Percentiles rank a stretch among this genome's conserved stretches.
phyloP scores from a whole-genome alignment of 2,888 invertebrate species.

The Xestia xanthographa region DNA sequence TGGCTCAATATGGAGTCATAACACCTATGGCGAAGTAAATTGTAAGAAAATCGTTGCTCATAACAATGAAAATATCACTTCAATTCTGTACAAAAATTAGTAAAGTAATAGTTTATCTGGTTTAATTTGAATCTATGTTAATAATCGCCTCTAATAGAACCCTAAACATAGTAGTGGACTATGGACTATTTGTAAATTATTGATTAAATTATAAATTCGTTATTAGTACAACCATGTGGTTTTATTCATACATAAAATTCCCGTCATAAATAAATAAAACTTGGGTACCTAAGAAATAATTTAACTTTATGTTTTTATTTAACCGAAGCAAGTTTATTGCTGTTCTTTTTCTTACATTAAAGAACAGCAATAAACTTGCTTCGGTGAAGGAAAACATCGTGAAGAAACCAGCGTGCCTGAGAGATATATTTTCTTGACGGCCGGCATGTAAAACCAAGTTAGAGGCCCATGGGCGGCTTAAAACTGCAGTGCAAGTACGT shows the following conservation, averaged over 20 bases:
- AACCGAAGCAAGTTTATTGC: no score
- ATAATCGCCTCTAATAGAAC: conserved; percentile 56
- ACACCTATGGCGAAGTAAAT: not conserved
- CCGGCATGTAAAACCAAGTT: no score
- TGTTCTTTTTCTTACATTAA: no score
- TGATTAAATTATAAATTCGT: conserved; percentile 82
- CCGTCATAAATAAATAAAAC: not conserved
- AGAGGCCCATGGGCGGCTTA: no score
- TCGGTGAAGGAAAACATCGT: no score
- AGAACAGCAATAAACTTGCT: no score
- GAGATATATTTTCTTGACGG: no score
- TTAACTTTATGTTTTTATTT: no score
- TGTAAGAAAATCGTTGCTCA: conserved; percentile 23
- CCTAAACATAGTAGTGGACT: conserved; percentile 55
- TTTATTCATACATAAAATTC: conserved; percentile 64
- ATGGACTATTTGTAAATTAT: conserved; percentile 79
- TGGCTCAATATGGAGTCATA: not conserved
- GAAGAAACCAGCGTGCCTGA: no score
- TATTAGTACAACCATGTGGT: conserved; percentile 74
- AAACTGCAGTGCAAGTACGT: no score
- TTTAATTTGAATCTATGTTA: conserved; percentile 61
- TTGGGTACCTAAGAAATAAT: no score
- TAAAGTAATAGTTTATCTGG: conserved; percentile 44
- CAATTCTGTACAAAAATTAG: conserved; percentile 46
- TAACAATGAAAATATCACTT: conserved; percentile 21